phyloP scores from a whole-genome alignment of 2,113 vertebrate genomes.

The Peromyscus californicus region DNA sequence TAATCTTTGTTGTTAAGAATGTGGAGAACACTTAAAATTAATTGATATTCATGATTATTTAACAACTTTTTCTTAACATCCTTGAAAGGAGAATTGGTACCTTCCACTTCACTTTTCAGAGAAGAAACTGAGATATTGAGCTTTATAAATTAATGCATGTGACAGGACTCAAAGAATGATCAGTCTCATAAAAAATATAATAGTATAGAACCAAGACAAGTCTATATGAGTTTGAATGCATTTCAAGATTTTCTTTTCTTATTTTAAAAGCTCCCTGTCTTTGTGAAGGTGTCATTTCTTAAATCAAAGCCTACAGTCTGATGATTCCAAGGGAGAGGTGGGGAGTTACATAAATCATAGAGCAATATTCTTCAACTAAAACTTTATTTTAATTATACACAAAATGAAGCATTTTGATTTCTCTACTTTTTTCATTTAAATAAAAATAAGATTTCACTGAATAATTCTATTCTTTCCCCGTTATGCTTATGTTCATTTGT shows the following conservation, averaged over 20 bases:
- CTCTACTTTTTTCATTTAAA: conserved; percentile 14
- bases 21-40: conserved; percentile 35
- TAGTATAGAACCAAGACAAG: conserved; percentile 51
- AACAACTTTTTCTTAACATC: conserved; percentile 33
- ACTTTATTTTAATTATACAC: conserved; percentile 62
- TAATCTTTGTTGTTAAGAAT: conserved; percentile 48
- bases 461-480: conserved; percentile 55
- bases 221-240: conserved; percentile 43
- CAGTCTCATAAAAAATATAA: conserved; percentile 22
- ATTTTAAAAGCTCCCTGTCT: conserved; percentile 43
- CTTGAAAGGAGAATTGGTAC: conserved; percentile 38
- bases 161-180: conserved; percentile 36
- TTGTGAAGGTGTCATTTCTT: conserved; percentile 52
- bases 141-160: conserved; percentile 24
- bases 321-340: conserved; percentile 4
- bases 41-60: conserved; percentile 35
- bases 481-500: conserved; percentile 30
- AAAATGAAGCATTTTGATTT: conserved; percentile 40
- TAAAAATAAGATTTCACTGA: conserved; percentile 62
- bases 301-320: conserved; percentile 29
- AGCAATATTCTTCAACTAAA: conserved; percentile 56
- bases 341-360: conserved; percentile 9
- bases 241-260: conserved; percentile 55
- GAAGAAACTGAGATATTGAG: neutral
- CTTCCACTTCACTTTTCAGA: neutral